Conservation (phyloP, 2,113 vertebrate genomes). For the Phocoena sinus region DNA sequence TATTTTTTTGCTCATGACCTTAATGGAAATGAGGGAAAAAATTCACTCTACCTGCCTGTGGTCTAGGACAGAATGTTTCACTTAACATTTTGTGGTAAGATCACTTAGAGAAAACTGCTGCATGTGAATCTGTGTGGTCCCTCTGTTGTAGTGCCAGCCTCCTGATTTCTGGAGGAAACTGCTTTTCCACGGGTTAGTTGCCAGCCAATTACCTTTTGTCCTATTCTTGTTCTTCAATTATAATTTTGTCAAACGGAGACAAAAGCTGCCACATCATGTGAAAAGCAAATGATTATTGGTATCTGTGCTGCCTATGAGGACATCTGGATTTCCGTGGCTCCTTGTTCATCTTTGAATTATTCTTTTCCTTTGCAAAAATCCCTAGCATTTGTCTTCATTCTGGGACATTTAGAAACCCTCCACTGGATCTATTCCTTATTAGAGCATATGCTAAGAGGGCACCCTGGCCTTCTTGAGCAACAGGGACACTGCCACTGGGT, state of each 20-base stretch:
- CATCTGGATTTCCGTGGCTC: neutral
- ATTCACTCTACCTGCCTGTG: neutral
- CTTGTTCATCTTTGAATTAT: neutral
- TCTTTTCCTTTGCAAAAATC: neutral
- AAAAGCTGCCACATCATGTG: conserved; percentile 31
- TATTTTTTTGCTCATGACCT: conserved; percentile 42
- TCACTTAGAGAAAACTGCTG: conserved; percentile 5
- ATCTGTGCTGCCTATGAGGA: neutral
- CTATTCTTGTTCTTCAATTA: conserved; percentile 36
- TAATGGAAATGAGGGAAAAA: conserved; percentile 60
- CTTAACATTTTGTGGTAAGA: neutral
- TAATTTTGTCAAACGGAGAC: conserved; percentile 54
- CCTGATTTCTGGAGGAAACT: neutral
- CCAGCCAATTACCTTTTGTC: neutral
- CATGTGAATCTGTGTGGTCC: neutral
- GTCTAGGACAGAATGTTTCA: conserved; percentile 49
- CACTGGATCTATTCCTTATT: neutral
- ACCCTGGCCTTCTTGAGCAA: neutral
- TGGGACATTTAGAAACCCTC: neutral
- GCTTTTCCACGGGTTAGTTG: neutral
- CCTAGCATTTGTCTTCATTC: neutral
- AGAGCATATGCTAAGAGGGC: neutral
- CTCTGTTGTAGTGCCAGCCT: neutral
- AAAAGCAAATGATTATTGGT: neutral
- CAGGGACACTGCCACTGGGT: neutral